Evolutionary conservation across 2,113 vertebrate species (phyloP).

Genomic region (Cepphus grylle): DNA sequence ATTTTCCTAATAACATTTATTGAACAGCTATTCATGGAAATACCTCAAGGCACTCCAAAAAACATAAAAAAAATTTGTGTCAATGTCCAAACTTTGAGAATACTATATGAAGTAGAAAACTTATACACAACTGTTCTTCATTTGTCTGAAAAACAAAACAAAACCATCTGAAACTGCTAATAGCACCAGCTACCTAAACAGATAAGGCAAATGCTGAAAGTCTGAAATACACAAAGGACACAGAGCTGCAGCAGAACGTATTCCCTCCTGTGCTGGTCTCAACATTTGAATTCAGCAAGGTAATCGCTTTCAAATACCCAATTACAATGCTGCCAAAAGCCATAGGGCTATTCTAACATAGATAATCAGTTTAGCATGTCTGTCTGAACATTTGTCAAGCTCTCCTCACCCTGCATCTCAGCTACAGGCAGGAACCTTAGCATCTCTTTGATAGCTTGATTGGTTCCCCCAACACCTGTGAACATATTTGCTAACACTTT

Average conservation of each 20-base stretch:
- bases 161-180: not conserved
- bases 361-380: not conserved
- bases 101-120: not conserved
- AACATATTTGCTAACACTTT: not conserved
- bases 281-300: not conserved
- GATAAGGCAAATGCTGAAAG: not conserved
- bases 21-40: not conserved
- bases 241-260: not conserved
- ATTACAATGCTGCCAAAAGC: constrained; percentile 15
- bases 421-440: not conserved
- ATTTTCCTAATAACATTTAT: not conserved
- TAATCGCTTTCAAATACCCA: constrained; percentile 14
- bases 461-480: not conserved
- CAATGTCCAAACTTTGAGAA: not conserved
- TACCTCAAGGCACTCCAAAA: not conserved
- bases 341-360: not conserved
- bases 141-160: not conserved
- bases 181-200: not conserved
- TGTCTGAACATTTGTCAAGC: not conserved
- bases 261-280: not conserved
- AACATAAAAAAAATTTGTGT: not conserved
- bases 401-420: not conserved
- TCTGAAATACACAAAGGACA: not conserved
- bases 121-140: not conserved
- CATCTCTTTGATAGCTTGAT: not conserved